A percentile compares a stretch with the other conserved stretches of the same genome.
These are phyloP conservation scores for Brachionus manjavacas DNA, from an alignment of 1,140 invertebrate species.

Conservation along the genomic window DNA sequence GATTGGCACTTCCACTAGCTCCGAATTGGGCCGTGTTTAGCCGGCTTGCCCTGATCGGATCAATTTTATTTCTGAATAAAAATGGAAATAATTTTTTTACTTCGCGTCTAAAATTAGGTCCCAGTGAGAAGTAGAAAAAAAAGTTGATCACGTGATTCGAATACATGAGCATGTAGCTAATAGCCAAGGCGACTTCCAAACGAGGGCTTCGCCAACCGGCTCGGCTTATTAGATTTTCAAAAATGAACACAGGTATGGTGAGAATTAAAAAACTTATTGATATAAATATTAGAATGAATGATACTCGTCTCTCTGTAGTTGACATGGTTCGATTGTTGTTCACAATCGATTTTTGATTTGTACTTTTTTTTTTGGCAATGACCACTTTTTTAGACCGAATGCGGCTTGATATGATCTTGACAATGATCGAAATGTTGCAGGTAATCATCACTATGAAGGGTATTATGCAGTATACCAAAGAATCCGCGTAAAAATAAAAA, in stretches of 20 bases:
- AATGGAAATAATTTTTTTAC: conserved; percentile 22
- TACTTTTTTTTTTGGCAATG: background rate
- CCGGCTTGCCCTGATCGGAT: background rate
- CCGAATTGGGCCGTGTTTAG: background rate
- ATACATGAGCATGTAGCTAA: conserved; percentile 37
- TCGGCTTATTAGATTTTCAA: background rate
- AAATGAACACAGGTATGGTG: conserved; percentile 36
- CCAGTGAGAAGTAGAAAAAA: conserved; percentile 33
- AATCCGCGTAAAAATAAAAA: conserved; percentile 33
- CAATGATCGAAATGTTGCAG: conserved; percentile 32
- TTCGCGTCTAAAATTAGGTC: conserved; percentile 24
- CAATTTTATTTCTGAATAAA: conserved; percentile 15
- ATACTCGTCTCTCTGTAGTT: conserved; percentile 23
- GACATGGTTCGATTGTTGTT: background rate
- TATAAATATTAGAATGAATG: conserved; percentile 30
- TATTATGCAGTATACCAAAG: conserved; percentile 19
- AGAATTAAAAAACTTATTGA: conserved; percentile 2
- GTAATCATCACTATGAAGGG: conserved; percentile 33
- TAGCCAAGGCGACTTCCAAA: background rate
- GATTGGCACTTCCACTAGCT: background rate
- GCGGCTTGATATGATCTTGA: conserved; percentile 3
- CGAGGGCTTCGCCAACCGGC: background rate
- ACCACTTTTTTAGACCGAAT: conserved; percentile 9
- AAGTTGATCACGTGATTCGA: conserved; percentile 39
- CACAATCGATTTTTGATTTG: background rate